Conservation (phyloP, 2,113 vertebrate species). For the Neodon shergylaensis region DNA sequence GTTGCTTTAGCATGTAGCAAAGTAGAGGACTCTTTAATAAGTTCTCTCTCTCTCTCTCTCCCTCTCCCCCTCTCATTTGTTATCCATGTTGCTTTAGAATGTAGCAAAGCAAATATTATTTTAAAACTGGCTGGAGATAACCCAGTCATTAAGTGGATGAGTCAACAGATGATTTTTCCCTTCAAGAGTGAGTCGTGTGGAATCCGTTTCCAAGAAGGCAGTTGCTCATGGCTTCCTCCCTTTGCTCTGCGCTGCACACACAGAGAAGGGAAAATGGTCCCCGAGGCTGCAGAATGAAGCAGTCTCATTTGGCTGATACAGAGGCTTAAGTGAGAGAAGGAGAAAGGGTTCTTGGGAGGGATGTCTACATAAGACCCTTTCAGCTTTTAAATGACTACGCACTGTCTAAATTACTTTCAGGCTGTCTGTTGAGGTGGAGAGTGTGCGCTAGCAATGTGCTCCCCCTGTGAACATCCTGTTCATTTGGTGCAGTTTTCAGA, state of each 20-base stretch:
- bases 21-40: not conserved
- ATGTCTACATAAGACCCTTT: not conserved
- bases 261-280: not conserved
- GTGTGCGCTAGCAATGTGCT: not conserved
- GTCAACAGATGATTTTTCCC: slow-evolving; percentile 50
- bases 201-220: not conserved
- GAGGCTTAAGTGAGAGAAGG: slow-evolving; percentile 11
- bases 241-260: not conserved
- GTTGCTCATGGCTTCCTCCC: not conserved
- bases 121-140: slow-evolving; percentile 53
- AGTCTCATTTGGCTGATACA: not conserved
- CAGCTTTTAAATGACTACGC: not conserved
- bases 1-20: not conserved
- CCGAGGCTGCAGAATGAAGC: not conserved
- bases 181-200: slow-evolving; percentile 16
- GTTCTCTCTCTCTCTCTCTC: not conserved
- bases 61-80: not conserved
- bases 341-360: not conserved
- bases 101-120: slow-evolving; percentile 57
- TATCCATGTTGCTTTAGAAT: slow-evolving; percentile 47
- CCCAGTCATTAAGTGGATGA: slow-evolving; percentile 33
- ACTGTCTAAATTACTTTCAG: not conserved
- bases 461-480: not conserved
- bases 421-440: not conserved
- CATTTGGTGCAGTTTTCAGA: not conserved